phyloP scores from a whole-genome alignment of 2,888 invertebrate genomes.

The Glyphotaelius pellucidus region DNA sequence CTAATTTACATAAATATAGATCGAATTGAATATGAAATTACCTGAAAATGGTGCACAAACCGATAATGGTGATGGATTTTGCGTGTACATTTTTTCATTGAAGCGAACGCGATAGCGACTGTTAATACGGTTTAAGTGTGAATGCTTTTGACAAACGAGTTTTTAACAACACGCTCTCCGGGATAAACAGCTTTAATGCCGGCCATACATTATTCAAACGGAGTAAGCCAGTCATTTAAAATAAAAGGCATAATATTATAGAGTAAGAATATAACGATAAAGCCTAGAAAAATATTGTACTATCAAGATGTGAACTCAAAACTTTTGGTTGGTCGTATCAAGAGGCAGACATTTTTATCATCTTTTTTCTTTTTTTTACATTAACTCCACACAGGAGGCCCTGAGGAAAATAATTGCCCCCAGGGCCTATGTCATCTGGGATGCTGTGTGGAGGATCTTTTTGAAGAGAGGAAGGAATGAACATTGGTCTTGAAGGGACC shows the following conservation, averaged over 20 bases:
- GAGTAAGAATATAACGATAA: background rate
- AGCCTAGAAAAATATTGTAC: background rate
- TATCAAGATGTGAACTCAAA: background rate
- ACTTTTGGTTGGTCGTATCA: background rate
- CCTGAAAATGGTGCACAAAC: background rate
- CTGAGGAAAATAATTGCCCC: too few relatives aligned
- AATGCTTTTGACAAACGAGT: conserved; percentile 2
- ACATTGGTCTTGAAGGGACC: too few relatives aligned
- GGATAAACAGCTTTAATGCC: background rate
- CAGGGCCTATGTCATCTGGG: too few relatives aligned
- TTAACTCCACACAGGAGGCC: too few relatives aligned
- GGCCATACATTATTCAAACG: background rate
- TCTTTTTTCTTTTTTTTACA: too few relatives aligned
- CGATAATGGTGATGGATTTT: conserved; percentile 19
- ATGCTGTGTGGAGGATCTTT: too few relatives aligned
- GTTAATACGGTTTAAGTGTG: background rate
- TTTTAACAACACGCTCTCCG: background rate
- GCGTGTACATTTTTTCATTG: conserved; percentile 6
- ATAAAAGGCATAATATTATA: background rate
- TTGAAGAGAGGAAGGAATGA: too few relatives aligned
- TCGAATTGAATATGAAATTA: conserved; percentile 4
- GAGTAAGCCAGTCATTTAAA: background rate
- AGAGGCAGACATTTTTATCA: background rate
- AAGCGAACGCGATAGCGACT: background rate
- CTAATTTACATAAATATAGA: background rate